phyloP scores from a whole-genome alignment of 2,888 invertebrate species.

The Tetragonula carbonaria region DNA sequence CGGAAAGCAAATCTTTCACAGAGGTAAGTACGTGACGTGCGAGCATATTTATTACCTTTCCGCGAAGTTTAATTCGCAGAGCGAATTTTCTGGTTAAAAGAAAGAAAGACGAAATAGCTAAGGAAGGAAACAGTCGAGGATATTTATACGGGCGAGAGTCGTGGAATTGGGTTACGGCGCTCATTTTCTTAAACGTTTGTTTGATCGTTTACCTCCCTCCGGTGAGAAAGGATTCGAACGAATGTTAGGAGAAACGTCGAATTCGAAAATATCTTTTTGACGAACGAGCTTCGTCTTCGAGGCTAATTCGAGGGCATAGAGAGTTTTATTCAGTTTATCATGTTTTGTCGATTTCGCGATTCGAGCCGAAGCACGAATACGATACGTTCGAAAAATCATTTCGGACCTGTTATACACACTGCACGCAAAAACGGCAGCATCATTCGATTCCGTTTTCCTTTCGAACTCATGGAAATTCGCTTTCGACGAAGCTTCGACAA shows the following conservation, averaged over 20 bases:
- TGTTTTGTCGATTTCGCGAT: too few relatives aligned
- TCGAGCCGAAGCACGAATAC: too few relatives aligned
- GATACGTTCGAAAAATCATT: too few relatives aligned
- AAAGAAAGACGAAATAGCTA: conserved; percentile 27
- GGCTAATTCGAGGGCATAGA: too few relatives aligned
- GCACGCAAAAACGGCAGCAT: not conserved
- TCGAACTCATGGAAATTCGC: not conserved
- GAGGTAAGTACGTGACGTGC: conserved; percentile 61
- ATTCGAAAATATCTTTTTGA: too few relatives aligned
- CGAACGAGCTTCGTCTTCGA: too few relatives aligned
- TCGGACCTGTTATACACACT: not conserved
- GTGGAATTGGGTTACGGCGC: not conserved
- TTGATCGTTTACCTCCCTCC: not conserved
- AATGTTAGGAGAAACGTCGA: not conserved
- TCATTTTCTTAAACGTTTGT: not conserved
- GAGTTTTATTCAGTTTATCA: too few relatives aligned
- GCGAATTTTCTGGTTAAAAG: conserved; percentile 15
- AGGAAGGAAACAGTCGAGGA: conserved; percentile 9
- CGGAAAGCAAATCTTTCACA: conserved; percentile 61
- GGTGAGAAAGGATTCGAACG: not conserved
- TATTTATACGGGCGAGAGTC: not conserved
- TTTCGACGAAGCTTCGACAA: not conserved
- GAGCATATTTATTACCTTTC: conserved; percentile 65
- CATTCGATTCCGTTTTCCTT: not conserved
- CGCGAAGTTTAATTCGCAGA: conserved; percentile 65